Evolutionary conservation across 2,888 invertebrate species (phyloP), one percentile per base, ranked within the genome.

Genomic region (Yponomeuta sedellus): DNA sequence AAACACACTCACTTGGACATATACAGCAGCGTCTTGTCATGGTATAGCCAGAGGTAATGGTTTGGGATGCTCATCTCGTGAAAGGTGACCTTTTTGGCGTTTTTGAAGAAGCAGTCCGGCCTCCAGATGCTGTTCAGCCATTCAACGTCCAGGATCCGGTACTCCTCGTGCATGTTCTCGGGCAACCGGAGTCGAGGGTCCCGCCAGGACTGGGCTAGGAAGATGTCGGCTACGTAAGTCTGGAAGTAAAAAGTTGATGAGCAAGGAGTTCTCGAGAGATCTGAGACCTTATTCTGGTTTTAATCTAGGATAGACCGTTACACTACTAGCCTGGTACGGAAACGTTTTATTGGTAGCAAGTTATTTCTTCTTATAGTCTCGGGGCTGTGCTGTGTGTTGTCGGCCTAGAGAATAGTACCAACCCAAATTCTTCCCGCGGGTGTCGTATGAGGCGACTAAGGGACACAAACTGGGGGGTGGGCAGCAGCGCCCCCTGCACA

Each of bases 61-160:
- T 97, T 97, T 0, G 97, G 97, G 81, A 97, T 97, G 80, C 97
- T 97, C 97, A 97, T 97, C 88, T 97, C 97, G 75, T 97, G 97
- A 78, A 97, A 97, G 19, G 97, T 97, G n/a, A 93, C 97, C 79
- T 97, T 96, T 86, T 97, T 97, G 20, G 97, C 97, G 81, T 97
- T 97, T 87, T 97, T 97, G 85, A 97, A 97, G 88, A 97, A 97
- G 82, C 97, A 97, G 86, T 97, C 97, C 0, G 97, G 97, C 67
- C 97, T 92, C 97, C 97, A 97, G 80, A 97, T 97, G 81, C 94
- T 90, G 86, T 96, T 96, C 75, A 97, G 88, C 97, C 97, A 97
- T 74, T 96, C 96, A 34, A 97, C 97, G 77, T 97, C 97, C 66
- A 97, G 91, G 77, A 97, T 97, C 71, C 97, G 92, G 85, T 97